phyloP scores from a whole-genome alignment of 2,113 vertebrate genomes.

The Prunella fulvescens region DNA sequence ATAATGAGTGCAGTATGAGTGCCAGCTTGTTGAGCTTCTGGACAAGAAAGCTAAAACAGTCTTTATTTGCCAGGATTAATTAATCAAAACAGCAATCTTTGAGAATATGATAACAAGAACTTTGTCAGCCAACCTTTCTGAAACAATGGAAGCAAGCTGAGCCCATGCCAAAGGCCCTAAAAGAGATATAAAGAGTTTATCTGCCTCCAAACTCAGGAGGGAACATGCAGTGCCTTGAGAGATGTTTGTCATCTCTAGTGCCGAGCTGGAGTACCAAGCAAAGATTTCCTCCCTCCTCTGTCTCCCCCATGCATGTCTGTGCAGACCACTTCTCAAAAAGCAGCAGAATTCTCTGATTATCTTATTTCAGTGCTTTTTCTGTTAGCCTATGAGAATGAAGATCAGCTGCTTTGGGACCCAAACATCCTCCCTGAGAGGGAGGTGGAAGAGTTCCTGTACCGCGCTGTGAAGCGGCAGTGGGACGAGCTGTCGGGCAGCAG shows the following conservation, averaged over 20 bases:
- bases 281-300: not conserved
- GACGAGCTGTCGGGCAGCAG: slow-evolving; percentile 65
- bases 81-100: not conserved
- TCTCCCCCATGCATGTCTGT: not conserved
- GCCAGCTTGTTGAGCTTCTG: not conserved
- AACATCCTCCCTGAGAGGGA: slow-evolving; percentile 79
- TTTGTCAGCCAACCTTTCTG: not conserved
- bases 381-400: slow-evolving; percentile 84
- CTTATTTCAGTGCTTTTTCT: not conserved
- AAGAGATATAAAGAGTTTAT: not conserved
- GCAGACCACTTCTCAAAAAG: not conserved
- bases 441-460: slow-evolving; percentile 87
- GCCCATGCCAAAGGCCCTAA: not conserved
- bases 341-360: not conserved
- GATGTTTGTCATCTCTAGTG: not conserved
- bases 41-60: not conserved
- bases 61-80: not conserved
- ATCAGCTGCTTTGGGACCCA: slow-evolving; percentile 93
- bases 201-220: not conserved
- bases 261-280: not conserved
- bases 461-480: slow-evolving; percentile 73
- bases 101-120: not conserved
- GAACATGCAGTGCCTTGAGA: not conserved
- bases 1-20: not conserved
- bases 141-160: not conserved